Base-by-base conservation (phyloP, 2,797 vertebrate species). In the Rhincodon typus region DNA sequence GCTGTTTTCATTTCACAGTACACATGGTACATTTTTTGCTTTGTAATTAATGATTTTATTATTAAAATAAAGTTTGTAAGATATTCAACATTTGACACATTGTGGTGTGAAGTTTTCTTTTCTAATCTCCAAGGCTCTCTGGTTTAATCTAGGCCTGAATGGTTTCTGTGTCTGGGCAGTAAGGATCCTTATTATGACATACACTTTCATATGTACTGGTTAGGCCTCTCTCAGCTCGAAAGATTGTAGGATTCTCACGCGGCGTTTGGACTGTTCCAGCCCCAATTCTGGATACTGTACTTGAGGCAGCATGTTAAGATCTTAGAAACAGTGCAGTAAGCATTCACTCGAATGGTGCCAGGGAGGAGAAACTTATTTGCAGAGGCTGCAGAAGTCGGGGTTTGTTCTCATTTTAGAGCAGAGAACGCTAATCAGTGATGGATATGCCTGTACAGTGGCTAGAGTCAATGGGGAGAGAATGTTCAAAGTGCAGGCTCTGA, bases 11-110 rank as follows among this genome's bases (percentile, higher is more conserved):
- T 34, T 94, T 53, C 69, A 25, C 62, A 50, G 0, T 72, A 17
- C 70, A n/a, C 57, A 94, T 94, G 38, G 23, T 94, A 74, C 67
- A 77, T 95, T 74, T 57, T 12, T 95, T 95, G 46, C 94, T 74
- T 53, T 95, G 70, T 95, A 95, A 95, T 95, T 53, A 77, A 74
- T 95, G 46, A 95, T 95, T 57, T 74, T 94, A 70, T 74, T 95
- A 77, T 53, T 74, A 19, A 77, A 91, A 95, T 53, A 74, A 95
- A 95, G 70, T 94, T 53, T 74, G 15, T 4, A 77, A 95, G 46
- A 74, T 95, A 69, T 72, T 34, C 27, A 74, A 72, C 42, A 27
- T n/a, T 34, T 6, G 6, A 74, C 27, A n/a, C 50, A 46, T 25
- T 30, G 46, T 74, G 27, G 42, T 74, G 30, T 1, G 27, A 3